Evolutionary conservation across 2,797 vertebrate genomes (phyloP), one percentile per base, ranked within the genome.

Genomic region (Eulemur albifrons): DNA sequence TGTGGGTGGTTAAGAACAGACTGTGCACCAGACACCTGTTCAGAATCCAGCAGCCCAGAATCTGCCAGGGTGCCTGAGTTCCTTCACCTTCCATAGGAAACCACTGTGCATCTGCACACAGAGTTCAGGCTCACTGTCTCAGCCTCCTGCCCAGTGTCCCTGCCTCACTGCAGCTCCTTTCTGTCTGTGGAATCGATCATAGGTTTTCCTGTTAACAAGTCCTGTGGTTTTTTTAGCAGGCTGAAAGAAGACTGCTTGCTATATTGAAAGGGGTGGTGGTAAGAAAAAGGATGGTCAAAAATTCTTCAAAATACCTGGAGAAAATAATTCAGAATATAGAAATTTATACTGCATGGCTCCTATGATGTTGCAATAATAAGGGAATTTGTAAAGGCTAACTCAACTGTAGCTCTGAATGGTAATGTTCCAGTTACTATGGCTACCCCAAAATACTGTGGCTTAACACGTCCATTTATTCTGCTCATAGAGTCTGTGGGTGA

Each of bases 301-400:
- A 45, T 72, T 61, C 52, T 95, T 94, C 21, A 67, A 91, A 90
- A 92, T 77, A 32, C 30, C 38, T 72, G 32, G 20, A 65, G 80
- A 79, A 61, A 85, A 57, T 52, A 72, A 59, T 90, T 75, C 30
- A 48, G 40, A 95, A 76, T 52, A 59, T 13, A 35, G 15, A 86
- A 79, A 65, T 83, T 8, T 38, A 76, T 18, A 21, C n/a, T 43
- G n/a, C 35, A 52, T 85, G 50, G 40, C 70, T 63, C 27, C 76
- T 54, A 0, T 27, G 69, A 59, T 59, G 27, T 89, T 73, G 43
- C 5, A 69, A 30, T 48, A 61, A 40, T 23, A 52, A 40, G 61
- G 54, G 61, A 69, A 40, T 88, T 52, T 20, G 4, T 27, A 25
- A 85, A 27, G 54, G 5, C 50, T 79, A 11, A 63, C 65, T 69